These are phyloP conservation scores for Busseola fusca DNA, from an alignment of 2,888 invertebrate genomes.

Conservation along the genomic window DNA sequence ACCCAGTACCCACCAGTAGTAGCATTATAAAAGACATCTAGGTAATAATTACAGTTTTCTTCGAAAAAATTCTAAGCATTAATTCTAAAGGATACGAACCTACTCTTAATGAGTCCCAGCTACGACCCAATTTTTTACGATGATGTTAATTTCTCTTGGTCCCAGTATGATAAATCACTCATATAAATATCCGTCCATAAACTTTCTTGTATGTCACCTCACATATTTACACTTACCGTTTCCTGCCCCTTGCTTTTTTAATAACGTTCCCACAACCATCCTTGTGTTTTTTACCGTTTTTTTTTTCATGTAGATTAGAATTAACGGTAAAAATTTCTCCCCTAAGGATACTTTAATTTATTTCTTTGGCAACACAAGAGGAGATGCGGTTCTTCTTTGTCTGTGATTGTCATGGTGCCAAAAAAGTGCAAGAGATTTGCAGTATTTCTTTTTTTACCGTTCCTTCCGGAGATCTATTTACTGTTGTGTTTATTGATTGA, in stretches of 20 bases:
- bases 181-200: conserved; percentile 82
- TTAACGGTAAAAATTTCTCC: conserved; percentile 87
- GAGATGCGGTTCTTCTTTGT: conserved; percentile 84
- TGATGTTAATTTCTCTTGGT: conserved; percentile 32
- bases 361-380: conserved; percentile 82
- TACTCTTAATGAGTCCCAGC: conserved; percentile 10
- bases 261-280: conserved; percentile 85
- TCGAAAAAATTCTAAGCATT: not conserved
- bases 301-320: conserved; percentile 82
- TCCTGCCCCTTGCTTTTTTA: conserved; percentile 84
- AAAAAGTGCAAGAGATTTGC: conserved; percentile 68
- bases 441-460: conserved; percentile 39
- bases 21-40: not conserved
- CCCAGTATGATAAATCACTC: conserved; percentile 77
- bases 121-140: conserved; percentile 46
- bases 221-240: conserved; percentile 85
- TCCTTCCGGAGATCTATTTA: conserved; percentile 33
- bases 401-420: conserved; percentile 74
- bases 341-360: conserved; percentile 88
- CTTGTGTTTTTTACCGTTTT: conserved; percentile 77
- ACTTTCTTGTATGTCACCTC: conserved; percentile 79
- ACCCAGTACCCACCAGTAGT: no score
- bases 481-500: conserved; percentile 52
- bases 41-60: not conserved
- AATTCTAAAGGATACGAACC: not conserved